Evolutionary conservation across 2,113 vertebrate species (phyloP), one percentile per base, ranked within the genome.

Genomic region (Platichthys stellatus): DNA sequence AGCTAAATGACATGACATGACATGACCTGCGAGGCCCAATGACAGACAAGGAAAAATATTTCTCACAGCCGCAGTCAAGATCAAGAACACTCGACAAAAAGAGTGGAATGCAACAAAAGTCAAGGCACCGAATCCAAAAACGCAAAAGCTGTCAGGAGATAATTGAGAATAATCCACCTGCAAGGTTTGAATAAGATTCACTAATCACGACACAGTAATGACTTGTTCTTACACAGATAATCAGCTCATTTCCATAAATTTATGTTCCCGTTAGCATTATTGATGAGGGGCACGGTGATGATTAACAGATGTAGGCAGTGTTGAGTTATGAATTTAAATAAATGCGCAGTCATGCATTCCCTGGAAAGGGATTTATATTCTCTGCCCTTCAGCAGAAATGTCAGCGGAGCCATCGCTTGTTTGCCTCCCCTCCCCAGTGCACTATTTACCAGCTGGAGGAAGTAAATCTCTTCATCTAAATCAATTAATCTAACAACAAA

Each of bases 401-500:
- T 90, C 86, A 88, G 86, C 85, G 82, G 79, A 79, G 81, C 81
- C 74, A 73, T 73, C 57, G 57, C 83, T 91, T 91, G 87, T 91
- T 89, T 91, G 81, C 72, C 76, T 61, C 26, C 45, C 43, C 73
- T 89, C 87, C 86, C 85, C 57, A 26, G 83, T 82, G 85, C 59
- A 63, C 87, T 77, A 86, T 90, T 92, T 92, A 86, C 86, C 74
- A 90, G 89, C 87, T 80, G 85, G 88, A 80, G 90, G 70, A 88
- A 77, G 75, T 88, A 89, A 84, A 90, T 89, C 84, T 87, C 74
- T 74, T 85, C 62, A 83, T 74, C 78, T 58, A 75, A 90, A 90
- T 91, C 84, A 90, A 91, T 91, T 90, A 86, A 88, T 91, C 88
- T 92, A 83, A 90, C 71, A 74, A 67, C 49, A 78, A 72, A 75